Base-by-base conservation (phyloP, 1,140 invertebrate genomes). In the Apis dorsata region DNA sequence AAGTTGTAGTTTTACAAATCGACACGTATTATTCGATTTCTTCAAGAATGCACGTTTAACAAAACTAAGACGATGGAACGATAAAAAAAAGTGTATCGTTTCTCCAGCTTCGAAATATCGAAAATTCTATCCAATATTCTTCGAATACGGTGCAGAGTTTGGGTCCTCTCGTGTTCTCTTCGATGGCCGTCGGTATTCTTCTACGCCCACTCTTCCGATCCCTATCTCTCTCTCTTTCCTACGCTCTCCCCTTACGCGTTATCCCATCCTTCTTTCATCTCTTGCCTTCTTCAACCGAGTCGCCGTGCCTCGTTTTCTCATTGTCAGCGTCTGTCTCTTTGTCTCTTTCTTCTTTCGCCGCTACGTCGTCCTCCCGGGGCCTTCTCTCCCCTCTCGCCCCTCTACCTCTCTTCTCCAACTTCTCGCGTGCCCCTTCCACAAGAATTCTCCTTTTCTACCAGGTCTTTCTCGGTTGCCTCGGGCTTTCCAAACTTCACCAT, bases 401-500 rank as follows among this genome's bases (percentile, higher is more conserved):
- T 85, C 63, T 60, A 63, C 74, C 76, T 84, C 72, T 60, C 44
- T 55, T 12, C 13, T 53, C 44, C 72, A 88, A 86, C 82, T 89
- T 89, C 88, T 88, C 81, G 72, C 75, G 15, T 66, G 76, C 78
- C 68, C 62, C 81, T 82, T 81, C 73, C 71, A 74, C 60, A 81
- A 81, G 77, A 87, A 89, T 84, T 86, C 86, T 82, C 86, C 83
- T 88, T 81, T 82, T 74, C 83, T 85, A 77, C 76, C 55, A 72
- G 78, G 68, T 79, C 79, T 77, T 86, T 63, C 86, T 44, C 34
- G 34, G 57, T 82, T 70, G 88, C 88, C 88, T 87, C 81, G 62
- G 84, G 88, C 88, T 84, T 86, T 87, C 81, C 81, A 86, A 90
- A 90, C 88, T 89, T 90, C 87, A 84, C 76, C 88, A 89, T 90